These are phyloP conservation scores for Thaumatotibia leucotreta DNA, from an alignment of 1,140 invertebrate species.

Conservation along the genomic window DNA sequence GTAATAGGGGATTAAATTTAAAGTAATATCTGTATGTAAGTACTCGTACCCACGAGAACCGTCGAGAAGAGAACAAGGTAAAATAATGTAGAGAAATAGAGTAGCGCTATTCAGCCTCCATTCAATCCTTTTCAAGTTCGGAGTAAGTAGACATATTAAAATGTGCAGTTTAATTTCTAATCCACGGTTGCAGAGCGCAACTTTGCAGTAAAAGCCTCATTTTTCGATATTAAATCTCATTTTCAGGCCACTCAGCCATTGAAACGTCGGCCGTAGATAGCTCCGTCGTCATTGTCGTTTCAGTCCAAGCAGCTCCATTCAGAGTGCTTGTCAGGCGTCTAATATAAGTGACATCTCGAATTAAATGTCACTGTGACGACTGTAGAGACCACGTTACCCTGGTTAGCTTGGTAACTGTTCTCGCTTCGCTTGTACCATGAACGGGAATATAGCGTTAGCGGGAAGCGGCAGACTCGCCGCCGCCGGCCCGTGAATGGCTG, in stretches of 20 bases:
- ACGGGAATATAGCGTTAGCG: not conserved
- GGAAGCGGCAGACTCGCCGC: not conserved
- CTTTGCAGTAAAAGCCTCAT: not conserved
- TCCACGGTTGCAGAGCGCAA: not conserved
- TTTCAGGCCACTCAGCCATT: not conserved
- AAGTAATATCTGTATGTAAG: too few relatives aligned
- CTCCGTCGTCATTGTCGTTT: not conserved
- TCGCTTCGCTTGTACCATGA: not conserved
- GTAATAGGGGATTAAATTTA: too few relatives aligned
- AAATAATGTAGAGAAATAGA: too few relatives aligned
- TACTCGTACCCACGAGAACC: too few relatives aligned
- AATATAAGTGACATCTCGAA: not conserved
- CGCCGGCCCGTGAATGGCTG: not conserved
- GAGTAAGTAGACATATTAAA: too few relatives aligned
- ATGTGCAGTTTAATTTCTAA: not conserved
- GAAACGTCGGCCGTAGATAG: not conserved
- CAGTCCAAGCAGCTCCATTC: not conserved
- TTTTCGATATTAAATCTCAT: not conserved
- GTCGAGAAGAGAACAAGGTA: too few relatives aligned
- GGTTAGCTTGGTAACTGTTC: not conserved
- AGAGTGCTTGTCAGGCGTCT: not conserved
- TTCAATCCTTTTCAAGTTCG: too few relatives aligned
- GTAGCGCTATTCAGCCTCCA: too few relatives aligned
- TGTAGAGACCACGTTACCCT: not conserved
- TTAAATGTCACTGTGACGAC: not conserved